A percentile compares a stretch with the other conserved stretches of the same genome.
Evolutionary conservation across 2,888 invertebrate species (phyloP).

Genomic region (Patella caerulea): DNA sequence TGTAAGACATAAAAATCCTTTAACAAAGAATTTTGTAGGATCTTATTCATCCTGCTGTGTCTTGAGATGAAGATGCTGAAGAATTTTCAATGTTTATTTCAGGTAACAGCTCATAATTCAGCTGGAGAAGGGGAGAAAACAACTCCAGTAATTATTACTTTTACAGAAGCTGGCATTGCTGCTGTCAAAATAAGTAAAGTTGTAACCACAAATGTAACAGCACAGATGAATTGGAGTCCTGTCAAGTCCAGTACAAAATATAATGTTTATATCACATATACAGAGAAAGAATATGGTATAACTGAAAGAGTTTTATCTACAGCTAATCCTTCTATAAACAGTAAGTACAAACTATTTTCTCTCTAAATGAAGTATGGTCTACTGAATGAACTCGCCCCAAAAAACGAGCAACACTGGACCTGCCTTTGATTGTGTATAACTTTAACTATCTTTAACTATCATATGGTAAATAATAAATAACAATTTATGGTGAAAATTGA

Average conservation of each 20-base stretch:
- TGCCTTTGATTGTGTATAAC: too few species aligned
- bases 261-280: too few species aligned
- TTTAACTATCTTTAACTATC: background rate
- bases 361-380: too few species aligned
- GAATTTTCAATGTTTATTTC: background rate
- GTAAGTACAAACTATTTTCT: too few species aligned
- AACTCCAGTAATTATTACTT: constrained; percentile 16
- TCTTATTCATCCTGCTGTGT: background rate
- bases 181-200: background rate
- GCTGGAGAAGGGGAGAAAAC: constrained; percentile 39
- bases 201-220: background rate
- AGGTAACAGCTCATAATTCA: constrained; percentile 43
- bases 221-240: background rate
- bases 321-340: too few species aligned
- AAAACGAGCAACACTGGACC: too few species aligned
- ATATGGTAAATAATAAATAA: background rate
- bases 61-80: background rate
- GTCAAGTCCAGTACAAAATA: background rate
- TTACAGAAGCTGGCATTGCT: background rate
- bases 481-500: background rate
- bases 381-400: too few species aligned
- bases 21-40: background rate
- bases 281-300: too few species aligned
- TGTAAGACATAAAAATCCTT: too few species aligned
- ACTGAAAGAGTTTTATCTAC: too few species aligned